Base-by-base conservation (phyloP, 2,888 invertebrate species). In the Hirudinaria manillensis region DNA sequence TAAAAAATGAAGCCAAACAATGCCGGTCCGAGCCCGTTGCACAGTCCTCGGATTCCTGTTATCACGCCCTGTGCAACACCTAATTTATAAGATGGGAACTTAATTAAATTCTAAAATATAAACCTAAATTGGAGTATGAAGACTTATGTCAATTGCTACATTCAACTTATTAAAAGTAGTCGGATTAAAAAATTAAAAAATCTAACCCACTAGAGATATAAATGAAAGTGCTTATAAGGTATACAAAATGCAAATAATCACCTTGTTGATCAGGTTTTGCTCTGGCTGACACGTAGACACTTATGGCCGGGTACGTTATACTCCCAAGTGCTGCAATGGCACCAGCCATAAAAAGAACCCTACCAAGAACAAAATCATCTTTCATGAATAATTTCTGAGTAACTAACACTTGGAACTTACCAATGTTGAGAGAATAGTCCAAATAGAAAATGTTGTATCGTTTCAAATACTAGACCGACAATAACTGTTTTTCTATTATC, bases 261-360 rank as follows among this genome's bases (percentile, higher is more conserved):
- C 93, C 99, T 88, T 99, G 99, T 83, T 95, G 91, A 86, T 99
- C 98, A n/a, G 93, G 92, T 82, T 94, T 92, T 79, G 97, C 94
- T 86, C 97, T 94, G 83, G 96, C 92, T n/a, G 97, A 97, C 75
- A 97, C 97, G 87, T 96, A 99, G 55, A 98, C 94, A 85, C 95
- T 95, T 83, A 99, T 98, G 75, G 98, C 96, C 51, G 99, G 99
- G 88, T 99, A 99, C 3, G 97, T 96, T 81, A 99, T 91, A 80
- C 94, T 94, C 78, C 94, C 95, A 80, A 98, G 89, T 21, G 97
- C 93, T 55, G 98, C 98, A 79, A 99, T 88, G 80, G 95, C 90
- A 75, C 99, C 99, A 13, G 98, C 98, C 53, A 93, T 92, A 98
- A 99, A 99, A 94, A 99, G 97, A 92, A 99, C 95, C 91, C 91